A percentile compares a stretch with the other conserved stretches of the same genome.
These are phyloP conservation scores for Parapsyche elsis DNA, from an alignment of 1,140 invertebrate genomes.

Conservation along the genomic window DNA sequence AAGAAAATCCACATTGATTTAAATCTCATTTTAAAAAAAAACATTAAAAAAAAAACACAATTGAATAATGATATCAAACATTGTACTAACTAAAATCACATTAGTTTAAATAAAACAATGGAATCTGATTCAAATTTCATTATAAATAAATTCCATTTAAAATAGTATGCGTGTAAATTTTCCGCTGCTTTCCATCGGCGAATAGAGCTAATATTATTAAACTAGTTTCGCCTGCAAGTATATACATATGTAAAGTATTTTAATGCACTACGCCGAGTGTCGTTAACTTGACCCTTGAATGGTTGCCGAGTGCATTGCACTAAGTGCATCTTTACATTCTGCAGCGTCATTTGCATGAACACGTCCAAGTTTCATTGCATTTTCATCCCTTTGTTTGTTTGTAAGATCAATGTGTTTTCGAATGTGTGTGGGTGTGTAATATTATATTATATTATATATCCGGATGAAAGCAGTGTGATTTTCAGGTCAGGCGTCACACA, in stretches of 20 bases:
- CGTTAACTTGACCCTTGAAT: slow-evolving; percentile 8
- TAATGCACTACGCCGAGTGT: background rate
- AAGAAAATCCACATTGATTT: background rate
- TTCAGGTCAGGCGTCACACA: too few species aligned
- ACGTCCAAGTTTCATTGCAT: background rate
- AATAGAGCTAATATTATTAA: too few species aligned
- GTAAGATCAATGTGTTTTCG: background rate
- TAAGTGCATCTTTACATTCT: slow-evolving; percentile 8
- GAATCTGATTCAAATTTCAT: too few species aligned
- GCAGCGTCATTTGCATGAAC: slow-evolving; percentile 11
- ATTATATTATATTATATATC: too few species aligned
- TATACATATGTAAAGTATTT: too few species aligned
- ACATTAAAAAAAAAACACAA: background rate
- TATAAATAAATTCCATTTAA: too few species aligned
- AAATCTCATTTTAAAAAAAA: background rate
- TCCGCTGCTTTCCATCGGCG: too few species aligned
- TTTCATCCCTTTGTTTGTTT: background rate
- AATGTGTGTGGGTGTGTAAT: background rate
- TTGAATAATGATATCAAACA: too few species aligned
- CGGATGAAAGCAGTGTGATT: too few species aligned
- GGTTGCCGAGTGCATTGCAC: slow-evolving; percentile 15
- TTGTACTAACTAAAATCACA: background rate
- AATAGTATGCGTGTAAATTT: too few species aligned
- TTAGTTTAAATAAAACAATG: background rate
- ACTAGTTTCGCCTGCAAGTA: too few species aligned